These are phyloP conservation scores for Rhea americana DNA, from an alignment of 2,113 vertebrate species.

Conservation along the genomic window DNA sequence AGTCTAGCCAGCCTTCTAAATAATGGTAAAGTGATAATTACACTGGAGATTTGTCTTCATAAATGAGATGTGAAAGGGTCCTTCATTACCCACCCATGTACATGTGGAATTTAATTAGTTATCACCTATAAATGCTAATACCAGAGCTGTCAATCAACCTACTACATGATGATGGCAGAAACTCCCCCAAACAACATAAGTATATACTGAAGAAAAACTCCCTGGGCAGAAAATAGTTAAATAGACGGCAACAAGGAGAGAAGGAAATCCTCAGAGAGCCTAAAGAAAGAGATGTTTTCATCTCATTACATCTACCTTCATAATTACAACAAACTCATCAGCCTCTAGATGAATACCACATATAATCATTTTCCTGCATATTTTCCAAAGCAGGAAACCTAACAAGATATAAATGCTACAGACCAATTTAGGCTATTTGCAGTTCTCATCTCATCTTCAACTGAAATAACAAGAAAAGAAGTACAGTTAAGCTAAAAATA, in stretches of 20 bases:
- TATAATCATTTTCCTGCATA: slow-evolving; percentile 83
- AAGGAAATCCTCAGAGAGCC: slow-evolving; percentile 74
- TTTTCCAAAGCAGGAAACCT: slow-evolving; percentile 83
- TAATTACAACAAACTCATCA: slow-evolving; percentile 87
- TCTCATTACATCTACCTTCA: slow-evolving; percentile 82
- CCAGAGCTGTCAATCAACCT: slow-evolving; percentile 49
- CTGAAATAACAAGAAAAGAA: slow-evolving; percentile 60
- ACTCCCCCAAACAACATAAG: slow-evolving; percentile 7
- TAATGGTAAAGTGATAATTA: slow-evolving; percentile 55
- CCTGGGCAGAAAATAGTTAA: slow-evolving; percentile 79
- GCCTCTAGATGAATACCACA: slow-evolving; percentile 76
- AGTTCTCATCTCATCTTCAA: slow-evolving; percentile 74
- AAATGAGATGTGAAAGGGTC: slow-evolving; percentile 27
- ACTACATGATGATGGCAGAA: neutral
- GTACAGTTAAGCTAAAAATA: slow-evolving; percentile 65
- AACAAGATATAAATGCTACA: slow-evolving; percentile 81
- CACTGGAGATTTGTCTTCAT: slow-evolving; percentile 51
- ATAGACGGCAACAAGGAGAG: slow-evolving; percentile 61
- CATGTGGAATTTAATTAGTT: slow-evolving; percentile 56
- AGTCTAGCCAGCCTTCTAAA: slow-evolving; percentile 37
- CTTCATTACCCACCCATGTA: slow-evolving; percentile 45
- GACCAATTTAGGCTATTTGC: slow-evolving; percentile 82
- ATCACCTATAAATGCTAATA: slow-evolving; percentile 50
- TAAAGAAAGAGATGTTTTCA: slow-evolving; percentile 79
- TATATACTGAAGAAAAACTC: slow-evolving; percentile 46